These are phyloP conservation scores for Furcula furcula DNA, from an alignment of 2,888 invertebrate genomes.

Conservation along the genomic window DNA sequence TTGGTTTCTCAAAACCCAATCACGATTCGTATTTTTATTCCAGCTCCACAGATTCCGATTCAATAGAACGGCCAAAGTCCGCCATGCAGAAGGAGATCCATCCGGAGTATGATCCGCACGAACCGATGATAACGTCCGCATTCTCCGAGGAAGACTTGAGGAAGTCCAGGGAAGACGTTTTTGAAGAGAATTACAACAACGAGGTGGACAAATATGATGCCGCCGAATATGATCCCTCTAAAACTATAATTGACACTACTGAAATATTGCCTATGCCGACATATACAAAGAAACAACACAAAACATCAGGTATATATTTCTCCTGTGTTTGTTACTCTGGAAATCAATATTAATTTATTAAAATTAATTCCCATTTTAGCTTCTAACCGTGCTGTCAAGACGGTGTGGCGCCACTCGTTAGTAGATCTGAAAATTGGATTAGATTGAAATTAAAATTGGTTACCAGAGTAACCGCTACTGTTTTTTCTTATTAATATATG, in stretches of 20 bases:
- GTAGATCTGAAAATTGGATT: too few relatives aligned
- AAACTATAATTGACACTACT: constrained; percentile 53
- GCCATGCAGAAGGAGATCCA: constrained; percentile 71
- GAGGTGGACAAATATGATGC: constrained; percentile 52
- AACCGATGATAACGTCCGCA: constrained; percentile 76
- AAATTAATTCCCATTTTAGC: too few relatives aligned
- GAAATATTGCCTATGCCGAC: constrained; percentile 43
- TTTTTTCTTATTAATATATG: too few relatives aligned
- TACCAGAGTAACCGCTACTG: too few relatives aligned
- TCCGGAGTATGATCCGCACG: constrained; percentile 75
- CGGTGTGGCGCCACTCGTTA: too few relatives aligned
- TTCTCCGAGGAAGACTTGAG: constrained; percentile 72
- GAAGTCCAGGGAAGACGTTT: constrained; percentile 68
- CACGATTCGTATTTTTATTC: too few relatives aligned
- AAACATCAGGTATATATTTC: constrained; percentile 50
- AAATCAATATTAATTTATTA: too few relatives aligned
- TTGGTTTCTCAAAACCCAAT: too few relatives aligned
- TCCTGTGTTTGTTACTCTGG: too few relatives aligned
- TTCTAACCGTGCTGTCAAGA: too few relatives aligned
- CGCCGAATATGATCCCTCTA: constrained; percentile 53
- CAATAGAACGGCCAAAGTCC: constrained; percentile 71
- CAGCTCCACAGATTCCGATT: constrained; percentile 74
- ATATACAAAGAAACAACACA: constrained; percentile 49
- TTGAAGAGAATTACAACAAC: constrained; percentile 59
- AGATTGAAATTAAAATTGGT: too few relatives aligned